A percentile compares a stretch with the other conserved stretches of the same genome.
Conservation (phyloP, 2,113 vertebrate species). For the Scomber japonicus region DNA sequence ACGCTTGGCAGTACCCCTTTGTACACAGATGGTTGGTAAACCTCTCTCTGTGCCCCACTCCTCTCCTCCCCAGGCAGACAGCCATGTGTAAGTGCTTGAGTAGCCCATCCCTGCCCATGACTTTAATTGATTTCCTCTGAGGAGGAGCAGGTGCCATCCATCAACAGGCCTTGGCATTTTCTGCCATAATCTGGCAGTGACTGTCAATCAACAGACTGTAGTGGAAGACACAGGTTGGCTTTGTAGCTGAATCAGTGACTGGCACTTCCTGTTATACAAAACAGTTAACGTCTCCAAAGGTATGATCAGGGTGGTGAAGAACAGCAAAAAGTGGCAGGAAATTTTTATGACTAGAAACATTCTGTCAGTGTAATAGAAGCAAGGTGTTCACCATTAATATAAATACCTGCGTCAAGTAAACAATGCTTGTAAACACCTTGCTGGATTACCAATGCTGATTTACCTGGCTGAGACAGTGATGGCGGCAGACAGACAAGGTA, state of each 20-base stretch:
- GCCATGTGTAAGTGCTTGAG: constrained; percentile 62
- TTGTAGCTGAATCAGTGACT: constrained; percentile 24
- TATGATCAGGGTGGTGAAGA: neutral
- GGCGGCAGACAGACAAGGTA: constrained; percentile 1
- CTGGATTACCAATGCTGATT: constrained; percentile 40
- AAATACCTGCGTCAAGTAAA: constrained; percentile 16
- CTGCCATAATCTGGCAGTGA: neutral
- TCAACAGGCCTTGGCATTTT: constrained; percentile 45
- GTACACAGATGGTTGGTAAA: constrained; percentile 70
- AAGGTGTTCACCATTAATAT: neutral
- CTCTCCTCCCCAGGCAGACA: constrained; percentile 32
- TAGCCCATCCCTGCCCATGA: constrained; percentile 49
- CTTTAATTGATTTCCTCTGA: constrained; percentile 72
- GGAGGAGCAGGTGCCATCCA: constrained; percentile 64
- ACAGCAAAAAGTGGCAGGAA: neutral
- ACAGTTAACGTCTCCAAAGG: neutral
- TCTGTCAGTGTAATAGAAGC: neutral
- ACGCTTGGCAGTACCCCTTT: constrained; percentile 59
- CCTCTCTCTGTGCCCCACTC: constrained; percentile 14
- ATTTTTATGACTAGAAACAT: neutral
- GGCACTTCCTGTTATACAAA: constrained; percentile 2
- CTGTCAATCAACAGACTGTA: constrained; percentile 48
- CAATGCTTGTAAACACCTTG: constrained; percentile 16
- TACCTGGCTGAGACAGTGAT: constrained; percentile 1
- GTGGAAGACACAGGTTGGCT: constrained; percentile 28